Base-by-base conservation (phyloP, 2,113 vertebrate species). In the Oophaga pumilio region DNA sequence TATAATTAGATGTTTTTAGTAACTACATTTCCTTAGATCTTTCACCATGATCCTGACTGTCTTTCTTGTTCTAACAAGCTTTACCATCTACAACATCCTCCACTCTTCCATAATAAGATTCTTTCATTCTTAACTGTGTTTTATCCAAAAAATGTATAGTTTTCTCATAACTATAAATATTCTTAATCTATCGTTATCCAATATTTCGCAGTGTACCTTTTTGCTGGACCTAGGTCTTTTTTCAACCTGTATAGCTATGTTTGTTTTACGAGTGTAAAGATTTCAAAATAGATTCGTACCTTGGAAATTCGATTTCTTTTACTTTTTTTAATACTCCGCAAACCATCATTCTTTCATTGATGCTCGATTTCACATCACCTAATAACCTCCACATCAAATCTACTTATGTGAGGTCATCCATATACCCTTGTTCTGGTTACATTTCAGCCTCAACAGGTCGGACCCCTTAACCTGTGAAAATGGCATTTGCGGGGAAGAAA, bases 351-450 rank as follows among this genome's bases (percentile, higher is more conserved):
- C 82, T 74, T n/a, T 59, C 26, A 57, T 33, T 18, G 26, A 28
- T 52, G 53, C 52, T 74, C 52, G 2, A 59, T 84, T 74, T 59
- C 52, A 59, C 26, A 28, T 28, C 50, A 53, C 68, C 82, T 33
- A 33, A 57, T 74, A 71, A 84, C 68, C 82, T 74, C 24, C 15
- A 33, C 26, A 74, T 74, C 68, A 84, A 59, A 74, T 8, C 17
- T 33, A 84, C 68, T 84, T 84, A 84, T 74, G 68, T 73, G 82
- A 84, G 82, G 82, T 74, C 50, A 71, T 84, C 28, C 68, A 24
- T 84, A 84, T 18, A 83, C 64, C 50, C 81, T 69, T 69, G 62
- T 52, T 33, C 33, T 26, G 59, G 74, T 60, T 77, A 20, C 76
- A 79, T 79, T 86, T 79, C 85, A 79, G 43, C 14, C 49, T 69